Base-by-base conservation (phyloP, 1,140 invertebrate genomes). In the Anastrepha obliqua region DNA sequence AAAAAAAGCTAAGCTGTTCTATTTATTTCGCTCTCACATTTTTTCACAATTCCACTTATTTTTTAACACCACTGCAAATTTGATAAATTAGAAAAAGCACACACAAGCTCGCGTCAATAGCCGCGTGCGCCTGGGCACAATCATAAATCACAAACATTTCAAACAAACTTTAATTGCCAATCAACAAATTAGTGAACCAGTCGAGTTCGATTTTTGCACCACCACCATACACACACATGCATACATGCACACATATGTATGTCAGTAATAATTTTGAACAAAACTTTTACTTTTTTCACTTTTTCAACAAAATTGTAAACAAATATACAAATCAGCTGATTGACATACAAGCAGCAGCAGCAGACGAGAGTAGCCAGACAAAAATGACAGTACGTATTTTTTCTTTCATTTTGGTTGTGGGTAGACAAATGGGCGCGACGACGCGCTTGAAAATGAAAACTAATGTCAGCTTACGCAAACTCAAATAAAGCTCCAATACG, bases 401-500 rank as follows among this genome's bases (percentile, higher is more conserved):
- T 7, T 17, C 15, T 81, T 55, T 51, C n/a, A 11, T 55, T 81
- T 20, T 55, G 7, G 8, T 81, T 55, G 44, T 29, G 47, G 47
- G 74, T n/a, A 81, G 74, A 81, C 74, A 81, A 81, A 81, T 81
- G 47, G 74, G 74, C 74, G 74, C 70, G 70, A 74, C 70, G 70
- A 47, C 42, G 70, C 74, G 74, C 47, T 81, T 81, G n/a, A 55
- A 81, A 81, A 15, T 81, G 47, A 55, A 81, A 81, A 81, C 74
- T 55, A 55, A 81, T 51, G 17, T n/a, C 74, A 55, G 74, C 74
- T 81, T 81, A 81, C 11, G 44, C 11, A 74, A 74, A 74, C 70
- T 13, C 74, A 39, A 81, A 81, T 29, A 81, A 81, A 81, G 74
- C 74, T n/a, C 15, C 74, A 81, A 11, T 8, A 11, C 74, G 20